Evolutionary conservation across 2,113 vertebrate species (phyloP), one percentile per base, ranked within the genome.

Genomic region (Uria lomvia): DNA sequence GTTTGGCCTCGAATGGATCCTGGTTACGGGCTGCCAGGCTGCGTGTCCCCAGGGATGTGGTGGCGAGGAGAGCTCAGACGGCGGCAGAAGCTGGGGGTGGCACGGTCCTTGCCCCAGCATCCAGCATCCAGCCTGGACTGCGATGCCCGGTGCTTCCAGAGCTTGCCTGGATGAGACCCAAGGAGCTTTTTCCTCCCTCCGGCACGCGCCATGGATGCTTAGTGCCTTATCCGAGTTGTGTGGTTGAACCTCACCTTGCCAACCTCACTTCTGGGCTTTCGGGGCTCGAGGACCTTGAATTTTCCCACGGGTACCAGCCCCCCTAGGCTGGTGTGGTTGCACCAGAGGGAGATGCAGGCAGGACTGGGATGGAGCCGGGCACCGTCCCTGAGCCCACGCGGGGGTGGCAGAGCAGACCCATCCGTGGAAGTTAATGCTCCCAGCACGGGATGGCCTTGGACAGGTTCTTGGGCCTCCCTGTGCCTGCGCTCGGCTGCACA

Each of bases 301-400:
- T 60, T 65, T 56, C 45, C 32, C 0, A 0, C 0, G 0, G 40
- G 32, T 43, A n/a, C 17, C 45, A 30, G 71, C 34, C 8, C 10
- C 34, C 17, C 32, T 34, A 34, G 43, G 47, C 63, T 19, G 0
- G 1, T 16, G 49, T 1, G 1, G 36, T 0, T 0, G 60, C 55
- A 43, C 8, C 0, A 0, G 59, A 8, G 32, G 59, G 68, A 58
- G 58, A 29, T 11, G 53, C 1, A 0, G 14, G 12, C 65, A 66
- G 62, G 63, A 63, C 11, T 0, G 3, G 43, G 59, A 52, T 27
- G 77, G 80, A 65, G 75, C 67, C 0, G 0, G 62, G 58, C 34
- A 5, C 60, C 2, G 1, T 67, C 19, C 29, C 40, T 0, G 4
- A 47, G n/a, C 22, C 38, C 1, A 0, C 0, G 4, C 1, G 16